Conservation (phyloP, 2,888 invertebrate species). For the Hymenopus coronatus region DNA sequence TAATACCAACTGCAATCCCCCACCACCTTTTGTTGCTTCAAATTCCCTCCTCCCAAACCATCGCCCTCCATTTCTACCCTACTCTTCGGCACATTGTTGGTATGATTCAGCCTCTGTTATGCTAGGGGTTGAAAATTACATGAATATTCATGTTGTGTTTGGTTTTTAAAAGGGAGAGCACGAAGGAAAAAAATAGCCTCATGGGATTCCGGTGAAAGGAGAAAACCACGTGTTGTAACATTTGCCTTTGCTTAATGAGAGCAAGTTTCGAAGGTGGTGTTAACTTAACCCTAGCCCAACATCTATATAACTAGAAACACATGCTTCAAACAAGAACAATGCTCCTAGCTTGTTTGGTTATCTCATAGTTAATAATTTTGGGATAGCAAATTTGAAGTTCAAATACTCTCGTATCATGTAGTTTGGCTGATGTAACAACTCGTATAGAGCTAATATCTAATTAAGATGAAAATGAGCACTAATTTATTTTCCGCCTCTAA, state of each 20-base stretch:
- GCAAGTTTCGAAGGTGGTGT: not conserved
- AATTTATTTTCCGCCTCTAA: too few relatives aligned
- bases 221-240: not conserved
- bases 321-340: not conserved
- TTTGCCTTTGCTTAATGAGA: not conserved
- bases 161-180: not conserved
- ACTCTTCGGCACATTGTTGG: not conserved
- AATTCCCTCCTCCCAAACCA: not conserved
- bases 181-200: not conserved
- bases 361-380: not conserved
- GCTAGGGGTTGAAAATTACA: constrained; percentile 1
- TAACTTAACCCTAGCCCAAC: not conserved
- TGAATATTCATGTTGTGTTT: constrained; percentile 11
- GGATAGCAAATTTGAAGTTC: too few relatives aligned
- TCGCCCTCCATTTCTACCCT: not conserved
- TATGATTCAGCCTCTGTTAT: constrained; percentile 2
- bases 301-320: not conserved
- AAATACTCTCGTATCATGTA: not conserved
- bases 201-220: not conserved
- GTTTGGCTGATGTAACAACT: too few relatives aligned
- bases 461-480: too few relatives aligned
- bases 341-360: not conserved
- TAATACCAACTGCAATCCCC: not conserved
- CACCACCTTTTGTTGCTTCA: not conserved
- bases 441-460: too few relatives aligned